phyloP scores from a whole-genome alignment of 2,888 invertebrate genomes.

The Dyspetes luteomarginatus region DNA sequence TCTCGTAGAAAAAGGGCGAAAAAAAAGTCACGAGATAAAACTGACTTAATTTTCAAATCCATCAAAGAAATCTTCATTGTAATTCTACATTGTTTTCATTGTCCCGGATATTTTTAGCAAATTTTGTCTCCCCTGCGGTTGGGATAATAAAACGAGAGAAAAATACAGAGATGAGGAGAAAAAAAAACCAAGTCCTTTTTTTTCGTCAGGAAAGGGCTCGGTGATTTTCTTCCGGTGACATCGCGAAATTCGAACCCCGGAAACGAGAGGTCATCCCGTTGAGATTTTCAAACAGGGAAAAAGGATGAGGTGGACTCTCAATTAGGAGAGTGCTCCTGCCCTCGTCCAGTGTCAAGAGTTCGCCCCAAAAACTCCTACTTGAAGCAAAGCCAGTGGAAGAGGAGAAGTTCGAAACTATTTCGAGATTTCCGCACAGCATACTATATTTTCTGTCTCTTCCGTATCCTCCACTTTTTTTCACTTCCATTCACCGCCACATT shows the following conservation, averaged over 20 bases:
- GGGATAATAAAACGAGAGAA: neutral
- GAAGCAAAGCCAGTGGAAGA: neutral
- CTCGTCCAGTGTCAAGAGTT: slow-evolving; percentile 60
- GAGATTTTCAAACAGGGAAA: slow-evolving; percentile 51
- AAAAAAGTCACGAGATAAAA: too few species aligned
- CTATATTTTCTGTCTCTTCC: slow-evolving; percentile 43
- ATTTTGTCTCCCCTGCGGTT: too few species aligned
- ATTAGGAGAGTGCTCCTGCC: slow-evolving; percentile 73
- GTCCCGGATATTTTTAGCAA: too few species aligned
- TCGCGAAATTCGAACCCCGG: slow-evolving; percentile 40
- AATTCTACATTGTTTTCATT: too few species aligned
- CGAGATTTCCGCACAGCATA: slow-evolving; percentile 54
- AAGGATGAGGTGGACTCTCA: slow-evolving; percentile 70
- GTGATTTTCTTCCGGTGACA: slow-evolving; percentile 1
- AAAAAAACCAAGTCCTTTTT: neutral
- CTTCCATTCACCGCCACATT: neutral
- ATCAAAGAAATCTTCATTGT: too few species aligned
- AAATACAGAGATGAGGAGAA: neutral
- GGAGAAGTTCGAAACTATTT: slow-evolving; percentile 42
- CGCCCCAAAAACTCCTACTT: slow-evolving; percentile 70
- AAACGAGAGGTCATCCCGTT: slow-evolving; percentile 59
- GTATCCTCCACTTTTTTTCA: slow-evolving; percentile 37
- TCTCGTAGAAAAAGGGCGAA: too few species aligned
- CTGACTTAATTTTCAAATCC: too few species aligned
- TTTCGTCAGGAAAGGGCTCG: neutral